phyloP scores from a whole-genome alignment of 2,888 invertebrate genomes.

The Drosophila anomalata region DNA sequence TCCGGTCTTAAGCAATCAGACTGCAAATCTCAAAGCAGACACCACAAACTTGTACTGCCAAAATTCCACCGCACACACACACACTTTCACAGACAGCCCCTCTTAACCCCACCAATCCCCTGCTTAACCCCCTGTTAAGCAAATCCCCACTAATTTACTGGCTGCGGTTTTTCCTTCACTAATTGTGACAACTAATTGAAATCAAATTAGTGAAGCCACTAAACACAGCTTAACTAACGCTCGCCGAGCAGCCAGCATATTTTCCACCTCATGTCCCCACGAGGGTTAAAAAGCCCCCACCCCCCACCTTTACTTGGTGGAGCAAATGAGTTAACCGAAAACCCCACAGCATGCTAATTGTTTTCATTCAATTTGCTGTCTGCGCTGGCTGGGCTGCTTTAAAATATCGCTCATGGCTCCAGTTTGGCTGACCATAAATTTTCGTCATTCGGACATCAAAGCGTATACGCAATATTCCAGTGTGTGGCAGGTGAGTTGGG shows the following conservation, averaged over 20 bases:
- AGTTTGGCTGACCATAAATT: conserved; percentile 66
- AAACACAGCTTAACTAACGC: conserved; percentile 65
- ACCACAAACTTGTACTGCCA: conserved; percentile 38
- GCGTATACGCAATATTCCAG: conserved; percentile 56
- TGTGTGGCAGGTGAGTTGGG: conserved; percentile 5
- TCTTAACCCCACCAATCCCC: not conserved
- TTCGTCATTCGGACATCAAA: conserved; percentile 56
- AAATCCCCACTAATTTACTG: conserved; percentile 50
- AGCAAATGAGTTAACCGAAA: conserved; percentile 27
- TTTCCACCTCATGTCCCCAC: conserved; percentile 7
- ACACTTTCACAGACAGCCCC: not conserved
- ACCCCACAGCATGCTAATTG: conserved; percentile 60
- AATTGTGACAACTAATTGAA: conserved; percentile 70
- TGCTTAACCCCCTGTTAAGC: not conserved
- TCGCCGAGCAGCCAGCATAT: conserved; percentile 42
- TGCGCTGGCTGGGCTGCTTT: conserved; percentile 43
- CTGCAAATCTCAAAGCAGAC: conserved; percentile 34
- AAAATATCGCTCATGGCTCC: conserved; percentile 55
- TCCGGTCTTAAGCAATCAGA: conserved; percentile 29
- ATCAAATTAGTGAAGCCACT: conserved; percentile 65
- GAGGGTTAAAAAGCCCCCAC: not conserved
- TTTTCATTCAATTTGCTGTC: conserved; percentile 67
- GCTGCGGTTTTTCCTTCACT: conserved; percentile 60
- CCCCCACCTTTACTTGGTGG: not conserved
- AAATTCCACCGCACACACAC: conserved; percentile 9